phyloP scores from a whole-genome alignment of 2,113 vertebrate species.

The Cyanocitta stelleri region DNA sequence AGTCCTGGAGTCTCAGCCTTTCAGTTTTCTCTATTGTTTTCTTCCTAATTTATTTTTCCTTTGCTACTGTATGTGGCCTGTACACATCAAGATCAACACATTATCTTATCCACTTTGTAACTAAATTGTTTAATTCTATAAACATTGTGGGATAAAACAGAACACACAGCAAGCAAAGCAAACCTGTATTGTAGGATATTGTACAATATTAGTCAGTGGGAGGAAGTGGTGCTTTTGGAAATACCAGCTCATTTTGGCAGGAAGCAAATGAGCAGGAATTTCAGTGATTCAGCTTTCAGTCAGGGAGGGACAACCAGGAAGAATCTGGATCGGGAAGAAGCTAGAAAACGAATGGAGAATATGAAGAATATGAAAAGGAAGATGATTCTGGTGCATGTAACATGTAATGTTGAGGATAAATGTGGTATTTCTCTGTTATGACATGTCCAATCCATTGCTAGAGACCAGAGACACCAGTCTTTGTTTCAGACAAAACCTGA shows the following conservation, averaged over 20 bases:
- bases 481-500: background rate
- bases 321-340: background rate
- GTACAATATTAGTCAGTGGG: background rate
- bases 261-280: slow-evolving; percentile 5
- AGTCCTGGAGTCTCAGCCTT: background rate
- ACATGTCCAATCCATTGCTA: background rate
- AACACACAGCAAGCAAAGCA: background rate
- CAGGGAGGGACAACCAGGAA: background rate
- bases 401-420: background rate
- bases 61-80: background rate
- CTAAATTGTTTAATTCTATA: background rate
- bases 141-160: background rate
- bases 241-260: background rate
- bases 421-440: background rate
- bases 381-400: background rate
- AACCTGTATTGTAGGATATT: background rate
- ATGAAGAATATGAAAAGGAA: background rate
- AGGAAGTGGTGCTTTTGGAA: slow-evolving; percentile 16
- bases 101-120: background rate
- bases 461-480: background rate
- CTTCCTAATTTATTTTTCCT: background rate
- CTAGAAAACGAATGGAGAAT: background rate
- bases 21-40: background rate
- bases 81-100: background rate
- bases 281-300: slow-evolving; percentile 1